Conservation (phyloP, 1,140 invertebrate species). For the Eufriesea mexicana region DNA sequence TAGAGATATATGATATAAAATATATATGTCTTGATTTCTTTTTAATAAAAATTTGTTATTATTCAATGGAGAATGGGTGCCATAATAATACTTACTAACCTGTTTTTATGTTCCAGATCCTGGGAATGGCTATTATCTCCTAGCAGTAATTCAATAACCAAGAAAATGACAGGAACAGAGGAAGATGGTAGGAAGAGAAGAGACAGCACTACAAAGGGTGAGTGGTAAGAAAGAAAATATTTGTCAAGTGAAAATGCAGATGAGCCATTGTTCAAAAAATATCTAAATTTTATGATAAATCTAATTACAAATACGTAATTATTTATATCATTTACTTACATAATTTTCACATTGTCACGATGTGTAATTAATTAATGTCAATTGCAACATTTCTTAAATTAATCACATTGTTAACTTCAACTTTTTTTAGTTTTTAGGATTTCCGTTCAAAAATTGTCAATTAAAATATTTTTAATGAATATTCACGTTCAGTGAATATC, state of each 20-base stretch:
- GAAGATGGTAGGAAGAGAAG: not conserved
- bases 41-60: not conserved
- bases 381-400: too few relatives aligned
- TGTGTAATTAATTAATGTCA: too few relatives aligned
- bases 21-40: not conserved
- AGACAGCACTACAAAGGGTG: not conserved
- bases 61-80: not conserved
- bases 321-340: too few relatives aligned
- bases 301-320: not conserved
- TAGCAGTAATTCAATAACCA: conserved; percentile 15
- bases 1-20: too few relatives aligned
- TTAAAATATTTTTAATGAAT: not conserved
- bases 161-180: conserved; percentile 5
- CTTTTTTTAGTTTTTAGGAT: not conserved
- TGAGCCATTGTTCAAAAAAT: not conserved
- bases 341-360: too few relatives aligned
- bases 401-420: too few relatives aligned
- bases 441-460: not conserved
- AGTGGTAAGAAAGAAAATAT: not conserved
- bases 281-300: not conserved
- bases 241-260: not conserved
- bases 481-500: not conserved
- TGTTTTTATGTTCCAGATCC: conserved; percentile 28
- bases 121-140: conserved; percentile 12
- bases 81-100: conserved; percentile 19